Conservation (phyloP, 2,113 vertebrate genomes). For the Solenodon paradoxus region DNA sequence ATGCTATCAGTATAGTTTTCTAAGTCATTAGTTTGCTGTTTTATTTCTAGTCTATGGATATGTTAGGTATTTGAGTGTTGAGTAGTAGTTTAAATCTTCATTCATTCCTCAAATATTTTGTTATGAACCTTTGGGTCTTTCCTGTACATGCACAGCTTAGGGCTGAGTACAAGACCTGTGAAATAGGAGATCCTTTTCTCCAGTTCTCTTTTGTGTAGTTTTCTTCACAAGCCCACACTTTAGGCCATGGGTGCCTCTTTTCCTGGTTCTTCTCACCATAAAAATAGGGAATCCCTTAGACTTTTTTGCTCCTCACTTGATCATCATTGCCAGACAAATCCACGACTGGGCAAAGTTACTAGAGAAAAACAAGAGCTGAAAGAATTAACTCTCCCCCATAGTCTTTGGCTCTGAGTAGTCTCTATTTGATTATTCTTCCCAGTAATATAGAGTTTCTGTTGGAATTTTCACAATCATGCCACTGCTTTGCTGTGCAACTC, state of each 20-base stretch:
- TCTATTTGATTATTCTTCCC: neutral
- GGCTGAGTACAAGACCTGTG: neutral
- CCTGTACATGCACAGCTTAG: neutral
- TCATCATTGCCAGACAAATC: neutral
- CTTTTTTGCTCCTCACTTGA: neutral
- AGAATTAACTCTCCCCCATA: neutral
- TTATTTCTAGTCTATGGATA: neutral
- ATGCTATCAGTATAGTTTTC: slow-evolving; percentile 14
- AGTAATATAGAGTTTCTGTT: neutral
- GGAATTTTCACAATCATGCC: neutral
- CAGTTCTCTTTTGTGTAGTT: neutral
- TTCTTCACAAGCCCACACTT: neutral
- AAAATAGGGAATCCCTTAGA: neutral
- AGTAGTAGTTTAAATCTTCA: neutral
- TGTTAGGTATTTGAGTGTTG: neutral
- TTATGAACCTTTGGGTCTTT: neutral
- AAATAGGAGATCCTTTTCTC: slow-evolving; percentile 6
- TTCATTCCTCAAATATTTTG: neutral
- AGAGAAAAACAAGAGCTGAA: neutral
- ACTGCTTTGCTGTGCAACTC: neutral
- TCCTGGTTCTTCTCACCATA: neutral
- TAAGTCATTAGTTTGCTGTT: neutral
- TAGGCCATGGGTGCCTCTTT: neutral
- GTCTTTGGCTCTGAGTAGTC: neutral
- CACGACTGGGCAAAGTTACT: neutral